A percentile compares a stretch with the other conserved stretches of the same genome.
These are phyloP conservation scores for Ganaspis brasiliensis DNA, from an alignment of 2,888 invertebrate species.

Conservation along the genomic window DNA sequence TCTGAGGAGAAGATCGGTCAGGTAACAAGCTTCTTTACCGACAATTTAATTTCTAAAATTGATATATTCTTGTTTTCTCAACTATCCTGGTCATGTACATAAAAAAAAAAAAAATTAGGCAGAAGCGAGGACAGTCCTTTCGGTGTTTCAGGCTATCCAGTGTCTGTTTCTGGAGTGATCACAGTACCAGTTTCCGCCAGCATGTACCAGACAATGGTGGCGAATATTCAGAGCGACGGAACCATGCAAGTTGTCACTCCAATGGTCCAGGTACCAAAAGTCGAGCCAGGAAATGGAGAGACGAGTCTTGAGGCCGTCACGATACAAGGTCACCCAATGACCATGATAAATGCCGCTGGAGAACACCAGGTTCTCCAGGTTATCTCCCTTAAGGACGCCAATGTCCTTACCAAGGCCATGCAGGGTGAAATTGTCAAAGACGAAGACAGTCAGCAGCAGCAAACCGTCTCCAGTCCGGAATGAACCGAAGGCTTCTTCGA, in stretches of 20 bases:
- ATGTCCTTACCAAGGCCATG: conserved; percentile 91
- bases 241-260: conserved; percentile 89
- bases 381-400: conserved; percentile 92
- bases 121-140: conserved; percentile 66
- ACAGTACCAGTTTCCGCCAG: conserved; percentile 97
- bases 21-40: too few species aligned
- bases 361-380: conserved; percentile 92
- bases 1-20: too few species aligned
- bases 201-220: conserved; percentile 98
- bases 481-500: conserved; percentile 64
- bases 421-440: conserved; percentile 81
- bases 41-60: too few species aligned
- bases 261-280: conserved; percentile 91
- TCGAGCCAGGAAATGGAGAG: conserved; percentile 89
- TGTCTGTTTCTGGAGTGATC: conserved; percentile 95
- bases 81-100: conserved; percentile 3
- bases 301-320: conserved; percentile 88
- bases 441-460: conserved; percentile 78
- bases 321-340: conserved; percentile 90
- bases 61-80: too few species aligned
- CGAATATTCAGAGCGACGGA: conserved; percentile 92
- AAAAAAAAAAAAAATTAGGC: conserved; percentile 42
- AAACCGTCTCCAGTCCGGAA: conserved; percentile 81
- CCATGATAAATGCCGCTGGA: conserved; percentile 85
- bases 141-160: conserved; percentile 86